A percentile compares a stretch with the other conserved stretches of the same genome.
Evolutionary conservation across 2,113 vertebrate species (phyloP).

Genomic region (Larimichthys crocea): DNA sequence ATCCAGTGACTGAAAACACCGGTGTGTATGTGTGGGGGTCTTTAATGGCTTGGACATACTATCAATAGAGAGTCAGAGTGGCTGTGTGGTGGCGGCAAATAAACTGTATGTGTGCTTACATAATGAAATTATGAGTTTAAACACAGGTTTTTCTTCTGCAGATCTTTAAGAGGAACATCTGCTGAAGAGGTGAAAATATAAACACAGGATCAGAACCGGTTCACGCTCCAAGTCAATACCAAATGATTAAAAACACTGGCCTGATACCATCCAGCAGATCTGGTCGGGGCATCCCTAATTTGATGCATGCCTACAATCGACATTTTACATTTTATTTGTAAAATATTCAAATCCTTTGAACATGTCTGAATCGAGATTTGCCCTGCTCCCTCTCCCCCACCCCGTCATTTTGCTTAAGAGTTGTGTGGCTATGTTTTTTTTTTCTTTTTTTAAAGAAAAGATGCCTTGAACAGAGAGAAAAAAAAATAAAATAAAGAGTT

Average conservation of each 20-base stretch:
- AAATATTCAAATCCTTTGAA: slow-evolving; percentile 25
- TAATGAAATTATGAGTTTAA: too few relatives aligned
- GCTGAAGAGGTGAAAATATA: slow-evolving; percentile 40
- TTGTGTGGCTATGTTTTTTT: slow-evolving; percentile 36
- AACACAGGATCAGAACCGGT: slow-evolving; percentile 52
- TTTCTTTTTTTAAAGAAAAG: slow-evolving; percentile 70
- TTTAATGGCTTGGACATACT: not conserved
- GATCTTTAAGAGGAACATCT: not conserved
- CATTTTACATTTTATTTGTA: slow-evolving; percentile 17
- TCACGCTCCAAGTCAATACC: not conserved
- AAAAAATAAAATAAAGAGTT: slow-evolving; percentile 84
- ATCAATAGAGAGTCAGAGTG: not conserved
- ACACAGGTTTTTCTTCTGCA: too few relatives aligned
- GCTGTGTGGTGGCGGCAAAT: not conserved
- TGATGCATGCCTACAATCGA: slow-evolving; percentile 40
- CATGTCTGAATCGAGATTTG: slow-evolving; percentile 27
- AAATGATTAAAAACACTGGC: not conserved
- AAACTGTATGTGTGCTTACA: not conserved
- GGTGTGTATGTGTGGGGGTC: not conserved
- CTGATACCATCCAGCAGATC: not conserved
- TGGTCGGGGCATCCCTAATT: slow-evolving; percentile 52
- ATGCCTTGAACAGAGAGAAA: slow-evolving; percentile 90
- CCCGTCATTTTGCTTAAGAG: slow-evolving; percentile 39
- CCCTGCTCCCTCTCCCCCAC: slow-evolving; percentile 39
- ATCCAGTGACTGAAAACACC: slow-evolving; percentile 37